phyloP scores from a whole-genome alignment of 2,797 vertebrate genomes.

The Ctenosaura bakeri region DNA sequence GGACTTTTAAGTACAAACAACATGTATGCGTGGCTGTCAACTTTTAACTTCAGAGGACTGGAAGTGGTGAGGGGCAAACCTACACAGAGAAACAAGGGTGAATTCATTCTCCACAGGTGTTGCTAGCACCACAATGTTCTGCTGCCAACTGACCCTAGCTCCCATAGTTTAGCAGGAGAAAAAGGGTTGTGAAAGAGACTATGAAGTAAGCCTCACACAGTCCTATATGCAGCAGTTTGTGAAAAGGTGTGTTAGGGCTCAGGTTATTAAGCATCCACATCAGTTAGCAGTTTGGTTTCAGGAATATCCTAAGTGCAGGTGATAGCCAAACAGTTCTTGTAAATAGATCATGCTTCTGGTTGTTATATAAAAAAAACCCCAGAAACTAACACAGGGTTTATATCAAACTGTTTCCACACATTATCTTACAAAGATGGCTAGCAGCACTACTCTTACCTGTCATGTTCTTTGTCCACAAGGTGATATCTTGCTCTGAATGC shows the following conservation, averaged over 20 bases:
- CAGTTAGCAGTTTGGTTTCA: background rate
- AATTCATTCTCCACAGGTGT: background rate
- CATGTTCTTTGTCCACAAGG: conserved; percentile 98
- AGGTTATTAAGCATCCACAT: background rate
- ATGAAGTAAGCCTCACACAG: background rate
- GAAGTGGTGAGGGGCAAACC: background rate
- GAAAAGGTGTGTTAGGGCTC: background rate
- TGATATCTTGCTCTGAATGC: conserved; percentile 98
- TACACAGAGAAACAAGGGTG: background rate
- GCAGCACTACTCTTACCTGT: conserved; percentile 85
- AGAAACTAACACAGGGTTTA: background rate
- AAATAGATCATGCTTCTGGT: background rate
- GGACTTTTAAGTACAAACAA: background rate
- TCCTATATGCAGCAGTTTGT: background rate
- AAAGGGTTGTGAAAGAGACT: background rate
- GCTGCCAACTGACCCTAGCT: background rate
- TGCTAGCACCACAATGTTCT: background rate
- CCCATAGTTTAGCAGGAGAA: background rate
- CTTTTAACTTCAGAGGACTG: background rate
- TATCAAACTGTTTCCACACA: background rate
- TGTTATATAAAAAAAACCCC: background rate
- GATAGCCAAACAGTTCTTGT: background rate
- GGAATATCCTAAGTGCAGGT: background rate
- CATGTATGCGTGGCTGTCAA: background rate
- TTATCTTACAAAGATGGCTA: background rate